Conservation (phyloP, 2,113 vertebrate species). For the Cyphomyrus discorhynchus region DNA sequence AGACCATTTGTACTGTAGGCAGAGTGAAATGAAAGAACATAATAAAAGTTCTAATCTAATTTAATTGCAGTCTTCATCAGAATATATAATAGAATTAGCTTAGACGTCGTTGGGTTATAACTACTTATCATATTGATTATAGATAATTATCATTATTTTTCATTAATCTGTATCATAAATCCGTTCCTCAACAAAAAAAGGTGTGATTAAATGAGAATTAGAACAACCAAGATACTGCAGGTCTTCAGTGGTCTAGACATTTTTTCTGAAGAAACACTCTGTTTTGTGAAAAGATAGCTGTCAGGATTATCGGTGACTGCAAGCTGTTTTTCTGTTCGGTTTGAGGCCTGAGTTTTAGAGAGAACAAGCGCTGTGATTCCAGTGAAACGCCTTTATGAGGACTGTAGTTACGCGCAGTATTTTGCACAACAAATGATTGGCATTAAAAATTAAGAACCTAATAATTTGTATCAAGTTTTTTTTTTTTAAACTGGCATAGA, state of each 20-base stretch:
- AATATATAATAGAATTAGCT: neutral
- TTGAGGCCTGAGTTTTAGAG: neutral
- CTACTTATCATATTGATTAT: neutral
- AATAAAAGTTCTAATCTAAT: neutral
- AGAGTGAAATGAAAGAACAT: neutral
- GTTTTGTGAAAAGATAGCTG: neutral
- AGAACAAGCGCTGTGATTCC: neutral
- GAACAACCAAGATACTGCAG: neutral
- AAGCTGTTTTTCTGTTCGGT: neutral
- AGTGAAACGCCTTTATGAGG: neutral
- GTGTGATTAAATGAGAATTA: neutral
- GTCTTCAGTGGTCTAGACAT: neutral
- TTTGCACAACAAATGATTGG: neutral
- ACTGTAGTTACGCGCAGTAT: neutral
- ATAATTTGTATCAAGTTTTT: neutral
- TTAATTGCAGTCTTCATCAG: neutral
- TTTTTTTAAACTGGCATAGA: neutral
- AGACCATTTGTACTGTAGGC: slow-evolving; percentile 2
- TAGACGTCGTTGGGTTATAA: slow-evolving; percentile 2
- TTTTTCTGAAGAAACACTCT: neutral
- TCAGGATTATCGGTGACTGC: neutral
- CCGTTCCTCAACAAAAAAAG: slow-evolving; percentile 1
- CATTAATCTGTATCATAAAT: neutral
- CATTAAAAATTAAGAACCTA: neutral
- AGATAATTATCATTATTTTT: slow-evolving; percentile 2